phyloP scores from a whole-genome alignment of 2,888 invertebrate genomes.

The Papilio elwesi region DNA sequence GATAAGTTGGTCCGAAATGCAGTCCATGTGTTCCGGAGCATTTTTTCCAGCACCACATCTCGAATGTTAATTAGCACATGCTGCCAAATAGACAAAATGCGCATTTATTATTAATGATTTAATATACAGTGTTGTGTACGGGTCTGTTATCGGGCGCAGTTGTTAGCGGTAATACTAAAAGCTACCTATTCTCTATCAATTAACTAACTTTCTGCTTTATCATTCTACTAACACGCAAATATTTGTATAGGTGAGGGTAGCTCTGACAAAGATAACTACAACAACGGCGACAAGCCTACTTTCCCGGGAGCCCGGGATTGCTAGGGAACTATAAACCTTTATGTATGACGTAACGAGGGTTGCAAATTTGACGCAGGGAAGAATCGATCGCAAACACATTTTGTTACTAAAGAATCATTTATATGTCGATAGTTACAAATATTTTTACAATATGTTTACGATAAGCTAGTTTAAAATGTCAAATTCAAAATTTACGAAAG shows the following conservation, averaged over 20 bases:
- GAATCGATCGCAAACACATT: not conserved
- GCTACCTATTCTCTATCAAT: conserved; percentile 74
- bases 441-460: no score
- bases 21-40: no score
- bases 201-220: conserved; percentile 81
- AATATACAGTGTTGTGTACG: conserved; percentile 66
- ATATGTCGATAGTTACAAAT: not conserved
- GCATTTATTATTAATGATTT: conserved; percentile 42
- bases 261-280: conserved; percentile 78
- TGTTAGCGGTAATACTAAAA: conserved; percentile 78
- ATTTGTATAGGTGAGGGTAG: conserved; percentile 75
- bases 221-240: conserved; percentile 80
- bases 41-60: no score
- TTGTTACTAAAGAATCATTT: not conserved
- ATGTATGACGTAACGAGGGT: conserved; percentile 2
- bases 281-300: conserved; percentile 41
- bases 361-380: not conserved
- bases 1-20: no score
- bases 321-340: not conserved
- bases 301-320: not conserved
- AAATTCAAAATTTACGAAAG: no score
- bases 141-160: conserved; percentile 71
- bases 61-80: not conserved
- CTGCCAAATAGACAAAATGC: not conserved
- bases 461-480: no score